These are phyloP conservation scores for Panulirus ornatus DNA, from an alignment of 1,140 invertebrate species.

Conservation along the genomic window DNA sequence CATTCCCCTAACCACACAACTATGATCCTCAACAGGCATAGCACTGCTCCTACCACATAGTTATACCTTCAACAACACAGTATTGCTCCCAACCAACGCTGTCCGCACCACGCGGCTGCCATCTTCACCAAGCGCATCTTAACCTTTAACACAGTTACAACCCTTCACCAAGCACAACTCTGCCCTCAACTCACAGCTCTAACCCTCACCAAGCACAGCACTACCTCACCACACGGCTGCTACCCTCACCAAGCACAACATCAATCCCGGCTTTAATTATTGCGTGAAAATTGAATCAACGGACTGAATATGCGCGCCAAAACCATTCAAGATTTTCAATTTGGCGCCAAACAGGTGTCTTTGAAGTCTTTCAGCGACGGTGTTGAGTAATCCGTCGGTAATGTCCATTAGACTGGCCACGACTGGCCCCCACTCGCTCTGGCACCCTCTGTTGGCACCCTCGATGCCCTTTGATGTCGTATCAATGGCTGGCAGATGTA, in stretches of 20 bases:
- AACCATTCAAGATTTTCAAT: conserved; percentile 55
- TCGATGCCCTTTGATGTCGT: conserved; percentile 29
- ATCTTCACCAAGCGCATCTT: too few species aligned
- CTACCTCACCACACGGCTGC: neutral
- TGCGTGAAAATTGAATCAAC: conserved; percentile 46
- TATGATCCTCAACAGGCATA: too few species aligned
- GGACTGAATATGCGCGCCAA: conserved; percentile 40
- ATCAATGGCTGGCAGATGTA: conserved; percentile 44
- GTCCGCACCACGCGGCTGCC: too few species aligned
- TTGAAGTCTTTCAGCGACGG: conserved; percentile 44
- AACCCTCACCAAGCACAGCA: neutral
- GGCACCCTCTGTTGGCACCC: conserved; percentile 7
- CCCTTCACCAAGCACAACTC: too few species aligned
- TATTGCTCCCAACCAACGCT: too few species aligned
- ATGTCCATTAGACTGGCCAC: conserved; percentile 26
- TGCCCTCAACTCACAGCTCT: too few species aligned
- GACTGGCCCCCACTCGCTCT: neutral
- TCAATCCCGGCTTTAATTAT: conserved; percentile 29
- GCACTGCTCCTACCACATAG: too few species aligned
- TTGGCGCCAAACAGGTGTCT: conserved; percentile 52
- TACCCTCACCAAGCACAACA: neutral
- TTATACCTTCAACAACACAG: too few species aligned
- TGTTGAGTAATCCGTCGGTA: conserved; percentile 42
- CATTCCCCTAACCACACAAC: too few species aligned
- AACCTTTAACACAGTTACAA: too few species aligned